Evolutionary conservation across 2,797 vertebrate genomes (phyloP).

Genomic region (Melanotaenia pygmaea): DNA sequence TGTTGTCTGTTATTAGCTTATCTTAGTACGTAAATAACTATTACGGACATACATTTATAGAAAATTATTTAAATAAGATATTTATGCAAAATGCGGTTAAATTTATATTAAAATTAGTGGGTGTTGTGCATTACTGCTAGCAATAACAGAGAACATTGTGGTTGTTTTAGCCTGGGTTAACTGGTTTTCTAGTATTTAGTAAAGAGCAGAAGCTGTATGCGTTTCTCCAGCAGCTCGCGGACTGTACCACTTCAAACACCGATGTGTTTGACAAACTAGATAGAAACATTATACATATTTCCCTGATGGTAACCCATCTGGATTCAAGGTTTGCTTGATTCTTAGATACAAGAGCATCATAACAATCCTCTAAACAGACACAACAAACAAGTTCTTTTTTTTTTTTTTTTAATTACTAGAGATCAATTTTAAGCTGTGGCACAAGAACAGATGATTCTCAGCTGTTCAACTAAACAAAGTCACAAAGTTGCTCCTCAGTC

Average conservation of each 20-base stretch:
- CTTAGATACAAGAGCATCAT: background rate
- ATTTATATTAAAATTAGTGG: background rate
- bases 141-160: background rate
- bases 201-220: constrained; percentile 9
- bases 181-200: background rate
- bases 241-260: too few relatives aligned
- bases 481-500: constrained; percentile 22
- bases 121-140: background rate
- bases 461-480: background rate
- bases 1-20: background rate
- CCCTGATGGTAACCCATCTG: background rate
- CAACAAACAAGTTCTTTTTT: background rate
- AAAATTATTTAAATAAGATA: background rate
- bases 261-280: background rate
- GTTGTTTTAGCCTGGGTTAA: constrained; percentile 5
- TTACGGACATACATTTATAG: background rate
- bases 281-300: too few relatives aligned
- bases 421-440: constrained; percentile 51
- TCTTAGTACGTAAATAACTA: background rate
- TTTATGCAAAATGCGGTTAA: background rate
- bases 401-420: constrained; percentile 10
- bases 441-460: constrained; percentile 18
- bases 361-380: constrained; percentile 15
- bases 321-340: constrained; percentile 3
- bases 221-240: background rate